A percentile compares a stretch with the other conserved stretches of the same genome.
Evolutionary conservation across 2,113 vertebrate species (phyloP).

Genomic region (Vulpes vulpes): DNA sequence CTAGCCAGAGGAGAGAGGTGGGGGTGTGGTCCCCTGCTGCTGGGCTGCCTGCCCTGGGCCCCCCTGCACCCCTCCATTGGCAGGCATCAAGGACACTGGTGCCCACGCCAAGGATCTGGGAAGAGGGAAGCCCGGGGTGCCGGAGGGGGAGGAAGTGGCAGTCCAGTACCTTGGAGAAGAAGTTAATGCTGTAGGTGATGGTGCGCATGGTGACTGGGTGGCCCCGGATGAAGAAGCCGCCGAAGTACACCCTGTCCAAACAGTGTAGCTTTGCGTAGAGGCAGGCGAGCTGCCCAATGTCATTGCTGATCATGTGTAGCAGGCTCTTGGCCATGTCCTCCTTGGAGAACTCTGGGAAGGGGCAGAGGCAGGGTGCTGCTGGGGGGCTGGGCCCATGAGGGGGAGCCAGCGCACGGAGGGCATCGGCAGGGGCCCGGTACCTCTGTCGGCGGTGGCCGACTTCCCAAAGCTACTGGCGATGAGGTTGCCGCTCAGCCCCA

Average conservation of each 20-base stretch:
- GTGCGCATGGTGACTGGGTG: slow-evolving; percentile 99
- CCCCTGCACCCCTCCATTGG: background rate
- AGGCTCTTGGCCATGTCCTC: slow-evolving; percentile 99
- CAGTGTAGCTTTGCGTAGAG: slow-evolving; percentile 96
- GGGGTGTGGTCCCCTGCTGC: fast-evolving
- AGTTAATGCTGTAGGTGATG: slow-evolving; percentile 99
- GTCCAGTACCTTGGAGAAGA: slow-evolving; percentile 96
- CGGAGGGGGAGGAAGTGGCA: fast-evolving
- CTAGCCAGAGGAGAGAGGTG: background rate
- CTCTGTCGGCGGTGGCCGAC: slow-evolving; percentile 95
- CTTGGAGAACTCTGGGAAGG: slow-evolving; percentile 94
- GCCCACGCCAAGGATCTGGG: fast-evolving
- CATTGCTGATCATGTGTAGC: slow-evolving; percentile 99
- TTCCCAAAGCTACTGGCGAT: slow-evolving; percentile 99
- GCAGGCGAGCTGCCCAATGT: slow-evolving; percentile 98
- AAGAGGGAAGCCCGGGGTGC: fast-evolving
- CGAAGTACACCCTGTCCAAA: slow-evolving; percentile 96
- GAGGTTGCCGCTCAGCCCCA: slow-evolving; percentile 96
- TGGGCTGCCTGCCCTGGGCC: background rate
- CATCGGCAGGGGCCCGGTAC: slow-evolving; percentile 80
- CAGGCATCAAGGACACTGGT: fast-evolving
- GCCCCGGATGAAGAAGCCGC: slow-evolving; percentile 98
- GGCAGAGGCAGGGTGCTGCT: background rate
- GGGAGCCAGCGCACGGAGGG: fast-evolving
- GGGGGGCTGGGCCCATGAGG: background rate